These are phyloP conservation scores for Rhombomys opimus DNA, from an alignment of 2,113 vertebrate species.

Conservation along the genomic window DNA sequence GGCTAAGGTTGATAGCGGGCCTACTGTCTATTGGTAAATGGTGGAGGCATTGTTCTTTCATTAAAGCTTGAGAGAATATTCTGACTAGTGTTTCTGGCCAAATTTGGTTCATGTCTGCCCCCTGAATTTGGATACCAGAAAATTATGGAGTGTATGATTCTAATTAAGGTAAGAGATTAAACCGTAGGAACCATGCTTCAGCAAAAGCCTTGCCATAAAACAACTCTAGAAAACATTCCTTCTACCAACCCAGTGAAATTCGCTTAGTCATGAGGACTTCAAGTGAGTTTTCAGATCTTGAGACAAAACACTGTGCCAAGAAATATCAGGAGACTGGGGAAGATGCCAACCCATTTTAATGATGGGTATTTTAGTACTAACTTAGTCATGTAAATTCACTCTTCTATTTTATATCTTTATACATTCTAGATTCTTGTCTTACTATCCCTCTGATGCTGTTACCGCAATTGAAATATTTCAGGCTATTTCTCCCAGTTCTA, in stretches of 20 bases:
- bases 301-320: neutral
- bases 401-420: conserved; percentile 42
- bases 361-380: conserved; percentile 33
- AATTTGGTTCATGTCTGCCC: conserved; percentile 44
- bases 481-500: neutral
- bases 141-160: conserved; percentile 66
- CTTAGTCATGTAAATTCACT: conserved; percentile 5
- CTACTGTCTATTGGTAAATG: conserved; percentile 35
- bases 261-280: conserved; percentile 66
- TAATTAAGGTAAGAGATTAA: conserved; percentile 63
- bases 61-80: conserved; percentile 56
- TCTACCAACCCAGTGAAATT: conserved; percentile 57
- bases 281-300: conserved; percentile 60
- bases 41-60: conserved; percentile 42
- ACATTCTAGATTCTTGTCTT: neutral
- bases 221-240: conserved; percentile 34
- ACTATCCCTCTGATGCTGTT: neutral
- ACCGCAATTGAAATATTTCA: neutral
- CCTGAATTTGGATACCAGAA: conserved; percentile 66
- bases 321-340: neutral
- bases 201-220: conserved; percentile 40
- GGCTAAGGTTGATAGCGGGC: neutral
- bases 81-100: conserved; percentile 63
- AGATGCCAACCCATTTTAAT: conserved; percentile 49
- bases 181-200: conserved; percentile 23